phyloP scores from a whole-genome alignment of 2,888 invertebrate species.

The Lepeophtheirus nordmannii region DNA sequence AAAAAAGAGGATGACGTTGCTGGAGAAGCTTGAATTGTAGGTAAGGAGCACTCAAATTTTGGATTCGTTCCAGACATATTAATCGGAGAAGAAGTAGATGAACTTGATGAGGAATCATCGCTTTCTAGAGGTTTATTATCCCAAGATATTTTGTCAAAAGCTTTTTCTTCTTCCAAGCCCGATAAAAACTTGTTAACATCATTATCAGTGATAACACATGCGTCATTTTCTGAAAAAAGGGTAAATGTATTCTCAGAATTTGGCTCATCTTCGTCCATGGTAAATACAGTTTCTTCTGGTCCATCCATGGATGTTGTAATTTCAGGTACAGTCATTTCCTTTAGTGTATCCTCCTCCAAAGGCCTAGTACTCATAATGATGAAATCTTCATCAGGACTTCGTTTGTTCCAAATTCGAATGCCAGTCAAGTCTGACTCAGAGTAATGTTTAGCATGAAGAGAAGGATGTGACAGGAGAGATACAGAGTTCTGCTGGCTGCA shows the following conservation, averaged over 20 bases:
- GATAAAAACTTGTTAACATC: background rate
- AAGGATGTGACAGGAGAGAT: background rate
- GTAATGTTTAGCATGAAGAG: background rate
- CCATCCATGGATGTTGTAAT: too few relatives aligned
- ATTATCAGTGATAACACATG: background rate
- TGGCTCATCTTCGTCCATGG: constrained; percentile 1
- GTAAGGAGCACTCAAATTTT: background rate
- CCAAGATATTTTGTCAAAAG: background rate
- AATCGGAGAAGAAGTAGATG: background rate
- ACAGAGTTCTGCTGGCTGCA: background rate
- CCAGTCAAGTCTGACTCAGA: background rate
- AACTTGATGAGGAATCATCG: background rate
- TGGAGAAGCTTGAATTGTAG: background rate
- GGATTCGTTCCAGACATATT: background rate
- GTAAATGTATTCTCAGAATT: background rate
- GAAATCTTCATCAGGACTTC: background rate
- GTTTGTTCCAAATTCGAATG: background rate
- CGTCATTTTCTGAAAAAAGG: background rate
- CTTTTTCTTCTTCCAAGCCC: background rate
- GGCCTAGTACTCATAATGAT: background rate
- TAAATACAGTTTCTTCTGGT: background rate
- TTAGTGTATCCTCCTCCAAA: background rate
- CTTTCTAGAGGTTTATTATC: background rate
- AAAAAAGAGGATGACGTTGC: background rate
- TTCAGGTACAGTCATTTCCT: background rate